A percentile compares a stretch with the other conserved stretches of the same genome.
These are phyloP conservation scores for Laticauda laticaudata DNA, from an alignment of 2,113 vertebrate genomes.

Conservation along the genomic window DNA sequence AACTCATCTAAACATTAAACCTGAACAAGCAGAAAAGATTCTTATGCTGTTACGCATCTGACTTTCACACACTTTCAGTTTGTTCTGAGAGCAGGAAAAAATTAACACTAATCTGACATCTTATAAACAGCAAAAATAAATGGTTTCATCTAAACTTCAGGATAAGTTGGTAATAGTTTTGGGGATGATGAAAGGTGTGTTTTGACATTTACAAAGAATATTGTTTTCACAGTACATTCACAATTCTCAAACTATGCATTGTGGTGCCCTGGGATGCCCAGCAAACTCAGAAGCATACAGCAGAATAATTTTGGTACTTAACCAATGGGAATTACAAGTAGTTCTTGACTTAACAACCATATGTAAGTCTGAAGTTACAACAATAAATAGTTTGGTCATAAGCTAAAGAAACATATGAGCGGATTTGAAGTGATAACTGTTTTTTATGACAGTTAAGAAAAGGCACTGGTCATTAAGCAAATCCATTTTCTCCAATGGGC, in stretches of 20 bases:
- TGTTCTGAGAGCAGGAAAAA: constrained; percentile 18
- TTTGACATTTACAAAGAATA: constrained; percentile 22
- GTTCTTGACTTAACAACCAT: not conserved
- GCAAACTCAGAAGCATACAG: not conserved
- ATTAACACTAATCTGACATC: constrained; percentile 39
- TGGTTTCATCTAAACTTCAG: constrained; percentile 50
- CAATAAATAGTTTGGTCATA: not conserved
- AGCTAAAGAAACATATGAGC: not conserved
- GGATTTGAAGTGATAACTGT: not conserved
- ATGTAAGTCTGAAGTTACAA: not conserved
- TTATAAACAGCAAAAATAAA: constrained; percentile 58
- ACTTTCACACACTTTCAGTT: not conserved
- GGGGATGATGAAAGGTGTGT: constrained; percentile 34
- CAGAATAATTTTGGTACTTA: not conserved
- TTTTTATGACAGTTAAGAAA: not conserved
- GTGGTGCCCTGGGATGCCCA: not conserved
- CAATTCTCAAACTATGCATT: not conserved
- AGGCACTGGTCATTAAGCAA: not conserved
- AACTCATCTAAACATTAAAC: constrained; percentile 6
- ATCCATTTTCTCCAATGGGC: not conserved
- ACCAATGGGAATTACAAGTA: not conserved
- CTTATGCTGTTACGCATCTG: not conserved
- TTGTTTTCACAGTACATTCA: not conserved
- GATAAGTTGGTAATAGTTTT: not conserved
- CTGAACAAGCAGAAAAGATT: constrained; percentile 16